Base-by-base conservation (phyloP, 1,140 invertebrate genomes). In the Brachionus angularis region DNA sequence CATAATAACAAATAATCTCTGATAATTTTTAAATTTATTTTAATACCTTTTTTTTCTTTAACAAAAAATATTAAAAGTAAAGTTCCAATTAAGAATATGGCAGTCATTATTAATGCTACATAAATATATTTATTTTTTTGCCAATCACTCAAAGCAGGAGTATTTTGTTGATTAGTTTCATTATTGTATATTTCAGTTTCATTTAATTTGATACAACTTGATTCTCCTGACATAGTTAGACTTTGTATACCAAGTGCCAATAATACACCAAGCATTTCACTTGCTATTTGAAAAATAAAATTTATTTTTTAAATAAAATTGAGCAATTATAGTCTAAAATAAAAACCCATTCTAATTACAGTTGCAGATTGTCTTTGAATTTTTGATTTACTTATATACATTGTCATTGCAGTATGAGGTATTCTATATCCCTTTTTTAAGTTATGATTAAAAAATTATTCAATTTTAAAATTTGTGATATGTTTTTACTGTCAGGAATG, bases 191-290 rank as follows among this genome's bases (percentile, higher is more conserved):
- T 27, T 3, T 21, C 16, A 8, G 39, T 42, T 31, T 5, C 16
- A 27, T 67, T 67, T 34, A 34, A 34, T 16, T 42, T 10, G 10
- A 16, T 10, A 34, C 62, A 50, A 4, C 14, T 14, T 46, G 62
- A 46, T 46, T 34, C 46, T 10, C 5, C 25, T 25, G 62, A 29
- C 3, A 50, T 42, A 18, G 46, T 46, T 10, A 42, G 62, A 46
- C 62, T 42, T 46, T 67, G 62, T n/a, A 67, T 50, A 12, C 42
- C 42, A 5, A 67, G 39, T 7, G 62, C 62, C n/a, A 67, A 16
- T 21, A 67, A 44, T n/a, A 67, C 2, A 33, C 62, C 62, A 31
- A 67, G 39, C 62, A 67, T 67, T 67, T 67, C 62, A 25, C 53
- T 58, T 12, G 53, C 53, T 53, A 18, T n/a, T n/a, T n/a, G n/a